Evolutionary conservation across 2,113 vertebrate species (phyloP).

Genomic region (human (Homo sapiens)): DNA sequence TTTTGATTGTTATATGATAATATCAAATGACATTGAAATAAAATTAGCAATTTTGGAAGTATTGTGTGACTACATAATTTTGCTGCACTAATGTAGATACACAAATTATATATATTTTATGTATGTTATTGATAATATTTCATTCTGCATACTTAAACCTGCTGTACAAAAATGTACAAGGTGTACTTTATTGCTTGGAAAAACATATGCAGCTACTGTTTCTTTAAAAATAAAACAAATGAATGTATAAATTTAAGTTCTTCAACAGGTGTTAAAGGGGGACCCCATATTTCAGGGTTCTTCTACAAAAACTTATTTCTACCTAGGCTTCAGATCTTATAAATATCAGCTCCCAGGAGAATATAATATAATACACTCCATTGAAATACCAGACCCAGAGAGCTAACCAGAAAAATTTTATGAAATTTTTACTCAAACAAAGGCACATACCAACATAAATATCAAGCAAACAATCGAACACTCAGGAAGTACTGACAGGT

Average conservation of each 20-base stretch:
- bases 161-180: neutral
- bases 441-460: conserved; percentile 48
- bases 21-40: neutral
- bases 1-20: neutral
- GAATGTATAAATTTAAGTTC: neutral
- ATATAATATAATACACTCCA: conserved; percentile 47
- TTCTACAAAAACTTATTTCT: conserved; percentile 25
- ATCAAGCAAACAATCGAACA: conserved; percentile 68
- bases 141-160: neutral
- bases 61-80: neutral
- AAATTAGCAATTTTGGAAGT: neutral
- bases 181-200: neutral
- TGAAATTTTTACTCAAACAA: conserved; percentile 71
- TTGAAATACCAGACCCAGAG: conserved; percentile 72
- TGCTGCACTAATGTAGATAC: neutral
- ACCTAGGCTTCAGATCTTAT: neutral
- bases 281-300: neutral
- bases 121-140: neutral
- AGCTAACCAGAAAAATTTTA: conserved; percentile 52
- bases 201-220: neutral
- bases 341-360: conserved; percentile 69
- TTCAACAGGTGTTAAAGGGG: neutral
- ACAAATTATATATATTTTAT: neutral
- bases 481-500: conserved; percentile 26
- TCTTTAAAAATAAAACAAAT: neutral